phyloP scores from a whole-genome alignment of 2,797 vertebrate genomes.

The Cheracebus regulus region DNA sequence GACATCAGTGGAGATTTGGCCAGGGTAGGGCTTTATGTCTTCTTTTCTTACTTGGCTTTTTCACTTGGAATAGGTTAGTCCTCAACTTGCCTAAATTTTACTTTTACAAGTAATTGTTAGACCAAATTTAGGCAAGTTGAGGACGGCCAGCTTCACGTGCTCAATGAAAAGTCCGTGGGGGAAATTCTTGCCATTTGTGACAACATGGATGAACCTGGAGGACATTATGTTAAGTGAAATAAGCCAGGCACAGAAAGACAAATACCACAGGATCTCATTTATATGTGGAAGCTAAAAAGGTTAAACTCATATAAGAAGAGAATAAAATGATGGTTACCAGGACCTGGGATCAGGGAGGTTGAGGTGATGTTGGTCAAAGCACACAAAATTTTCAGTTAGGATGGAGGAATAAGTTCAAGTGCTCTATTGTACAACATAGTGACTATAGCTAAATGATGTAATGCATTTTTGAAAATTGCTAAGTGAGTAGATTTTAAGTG shows the following conservation, averaged over 20 bases:
- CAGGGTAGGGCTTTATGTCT: neutral
- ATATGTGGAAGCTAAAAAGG: neutral
- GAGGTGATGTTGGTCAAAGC: neutral
- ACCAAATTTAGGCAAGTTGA: neutral
- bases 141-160: neutral
- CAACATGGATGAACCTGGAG: neutral
- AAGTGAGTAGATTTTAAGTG: neutral
- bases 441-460: neutral
- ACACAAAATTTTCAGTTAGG: neutral
- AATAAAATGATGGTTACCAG: neutral
- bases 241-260: neutral
- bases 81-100: neutral
- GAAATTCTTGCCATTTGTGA: neutral
- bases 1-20: neutral
- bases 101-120: slow-evolving; percentile 25
- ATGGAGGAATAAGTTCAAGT: neutral
- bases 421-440: neutral
- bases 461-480: neutral
- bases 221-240: neutral
- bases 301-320: neutral
- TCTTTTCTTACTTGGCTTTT: neutral
- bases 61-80: neutral
- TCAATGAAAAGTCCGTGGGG: neutral
- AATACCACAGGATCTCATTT: neutral
- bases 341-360: too few species aligned